Percentiles rank a stretch among this genome's conserved stretches.
phyloP scores from a whole-genome alignment of 1,140 invertebrate genomes.

The Lepidotrigona ventralis region DNA sequence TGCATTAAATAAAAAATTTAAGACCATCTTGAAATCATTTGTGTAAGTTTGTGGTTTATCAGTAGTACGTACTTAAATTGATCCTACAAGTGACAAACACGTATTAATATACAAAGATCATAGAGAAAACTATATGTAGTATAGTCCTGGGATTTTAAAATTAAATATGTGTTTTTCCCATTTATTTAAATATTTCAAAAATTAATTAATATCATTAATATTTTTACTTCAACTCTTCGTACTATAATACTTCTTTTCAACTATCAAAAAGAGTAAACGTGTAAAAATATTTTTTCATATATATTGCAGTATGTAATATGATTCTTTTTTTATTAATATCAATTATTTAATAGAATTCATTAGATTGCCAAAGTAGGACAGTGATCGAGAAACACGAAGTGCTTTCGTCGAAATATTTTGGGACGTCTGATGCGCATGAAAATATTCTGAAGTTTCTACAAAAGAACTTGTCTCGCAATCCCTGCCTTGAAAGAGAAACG shows the following conservation, averaged over 20 bases:
- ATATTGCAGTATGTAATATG: not conserved
- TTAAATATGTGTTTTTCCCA: not conserved
- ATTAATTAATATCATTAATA: not conserved
- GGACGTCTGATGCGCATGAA: not conserved
- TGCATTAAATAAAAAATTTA: not conserved
- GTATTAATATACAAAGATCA: too few relatives aligned
- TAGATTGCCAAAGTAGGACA: not conserved
- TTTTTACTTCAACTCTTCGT: too few relatives aligned
- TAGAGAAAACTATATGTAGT: too few relatives aligned
- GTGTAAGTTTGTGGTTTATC: too few relatives aligned
- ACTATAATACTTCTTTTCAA: not conserved
- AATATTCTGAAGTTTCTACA: not conserved
- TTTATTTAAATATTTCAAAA: not conserved
- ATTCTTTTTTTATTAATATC: too few relatives aligned
- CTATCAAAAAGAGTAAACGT: too few relatives aligned
- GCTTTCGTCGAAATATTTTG: not conserved
- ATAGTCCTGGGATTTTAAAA: too few relatives aligned
- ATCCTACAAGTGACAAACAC: not conserved
- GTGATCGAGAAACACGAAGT: not conserved
- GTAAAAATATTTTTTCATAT: too few relatives aligned
- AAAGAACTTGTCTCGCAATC: not conserved
- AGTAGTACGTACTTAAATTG: not conserved
- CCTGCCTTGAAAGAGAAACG: conserved; percentile 2
- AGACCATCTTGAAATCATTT: not conserved
- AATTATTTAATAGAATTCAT: not conserved